Evolutionary conservation across 2,888 invertebrate genomes (phyloP).

Genomic region (Leistus spinibarbis): DNA sequence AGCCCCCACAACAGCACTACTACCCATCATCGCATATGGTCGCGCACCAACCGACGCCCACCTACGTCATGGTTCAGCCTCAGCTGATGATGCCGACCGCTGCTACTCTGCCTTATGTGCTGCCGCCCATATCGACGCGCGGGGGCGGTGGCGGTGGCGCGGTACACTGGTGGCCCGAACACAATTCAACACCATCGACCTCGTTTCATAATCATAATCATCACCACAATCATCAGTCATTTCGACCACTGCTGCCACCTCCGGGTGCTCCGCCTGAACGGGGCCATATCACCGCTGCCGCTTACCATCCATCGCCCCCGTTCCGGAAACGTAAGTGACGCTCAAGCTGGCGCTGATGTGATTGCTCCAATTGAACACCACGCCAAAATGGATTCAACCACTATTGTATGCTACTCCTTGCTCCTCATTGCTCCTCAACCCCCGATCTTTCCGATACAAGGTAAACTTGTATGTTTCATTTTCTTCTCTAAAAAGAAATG

Average conservation of each 20-base stretch:
- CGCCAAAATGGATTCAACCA: background rate
- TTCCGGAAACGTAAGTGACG: constrained; percentile 56
- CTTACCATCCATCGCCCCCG: constrained; percentile 47
- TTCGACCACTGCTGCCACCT: constrained; percentile 21
- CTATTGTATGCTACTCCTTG: background rate
- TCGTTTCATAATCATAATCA: constrained; percentile 44
- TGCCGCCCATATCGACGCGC: constrained; percentile 46
- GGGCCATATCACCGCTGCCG: constrained; percentile 41
- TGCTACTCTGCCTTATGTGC: constrained; percentile 44
- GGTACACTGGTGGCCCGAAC: constrained; percentile 46
- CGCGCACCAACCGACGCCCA: constrained; percentile 47
- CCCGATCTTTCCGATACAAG: background rate
- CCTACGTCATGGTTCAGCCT: constrained; percentile 54
- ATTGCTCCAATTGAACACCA: background rate
- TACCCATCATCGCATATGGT: constrained; percentile 18
- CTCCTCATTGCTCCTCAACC: background rate
- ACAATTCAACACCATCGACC: constrained; percentile 46
- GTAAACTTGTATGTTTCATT: background rate
- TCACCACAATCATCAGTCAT: constrained; percentile 37
- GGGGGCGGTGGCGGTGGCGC: constrained; percentile 21
- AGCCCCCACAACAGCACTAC: constrained; percentile 36
- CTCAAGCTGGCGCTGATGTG: background rate
- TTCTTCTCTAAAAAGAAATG: background rate
- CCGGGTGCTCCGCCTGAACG: constrained; percentile 36
- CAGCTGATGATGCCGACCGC: constrained; percentile 51